These are phyloP conservation scores for Sycophaga agraensis DNA, from an alignment of 1,140 invertebrate species.

Conservation along the genomic window DNA sequence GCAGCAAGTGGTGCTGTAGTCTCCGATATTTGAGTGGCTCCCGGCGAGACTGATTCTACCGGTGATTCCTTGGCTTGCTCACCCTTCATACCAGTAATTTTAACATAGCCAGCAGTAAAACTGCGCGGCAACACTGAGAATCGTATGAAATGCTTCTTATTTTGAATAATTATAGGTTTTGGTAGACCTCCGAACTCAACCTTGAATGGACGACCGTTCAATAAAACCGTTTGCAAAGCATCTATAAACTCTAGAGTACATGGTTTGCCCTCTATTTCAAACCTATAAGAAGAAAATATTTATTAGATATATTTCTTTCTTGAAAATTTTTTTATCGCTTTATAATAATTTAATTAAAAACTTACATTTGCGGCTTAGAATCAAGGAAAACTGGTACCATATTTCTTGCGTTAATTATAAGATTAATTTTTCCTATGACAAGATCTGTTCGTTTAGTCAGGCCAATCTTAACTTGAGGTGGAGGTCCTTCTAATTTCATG, in stretches of 20 bases:
- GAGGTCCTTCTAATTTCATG: conserved; percentile 81
- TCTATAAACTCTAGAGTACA: conserved; percentile 81
- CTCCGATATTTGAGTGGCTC: background rate
- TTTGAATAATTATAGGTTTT: conserved; percentile 79
- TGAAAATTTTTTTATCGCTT: background rate
- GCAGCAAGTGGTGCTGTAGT: background rate
- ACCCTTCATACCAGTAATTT: conserved; percentile 70
- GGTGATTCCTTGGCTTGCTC: conserved; percentile 41
- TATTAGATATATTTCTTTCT: no score
- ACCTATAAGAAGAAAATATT: conserved; percentile 44
- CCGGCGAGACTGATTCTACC: background rate
- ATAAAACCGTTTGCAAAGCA: conserved; percentile 71
- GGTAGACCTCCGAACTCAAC: conserved; percentile 90
- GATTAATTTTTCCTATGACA: conserved; percentile 79
- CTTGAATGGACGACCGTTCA: conserved; percentile 81
- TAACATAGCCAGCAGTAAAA: conserved; percentile 68
- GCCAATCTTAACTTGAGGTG: conserved; percentile 82
- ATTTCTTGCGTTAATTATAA: conserved; percentile 78
- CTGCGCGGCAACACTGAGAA: conserved; percentile 78
- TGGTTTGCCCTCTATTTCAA: conserved; percentile 72
- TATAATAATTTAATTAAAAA: conserved; percentile 12
- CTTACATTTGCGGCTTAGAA: conserved; percentile 74
- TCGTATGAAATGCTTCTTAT: conserved; percentile 80
- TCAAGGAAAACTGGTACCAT: conserved; percentile 81
- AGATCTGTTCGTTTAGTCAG: conserved; percentile 70